Conservation (phyloP, 2,113 vertebrate genomes). For the Calypte anna region DNA sequence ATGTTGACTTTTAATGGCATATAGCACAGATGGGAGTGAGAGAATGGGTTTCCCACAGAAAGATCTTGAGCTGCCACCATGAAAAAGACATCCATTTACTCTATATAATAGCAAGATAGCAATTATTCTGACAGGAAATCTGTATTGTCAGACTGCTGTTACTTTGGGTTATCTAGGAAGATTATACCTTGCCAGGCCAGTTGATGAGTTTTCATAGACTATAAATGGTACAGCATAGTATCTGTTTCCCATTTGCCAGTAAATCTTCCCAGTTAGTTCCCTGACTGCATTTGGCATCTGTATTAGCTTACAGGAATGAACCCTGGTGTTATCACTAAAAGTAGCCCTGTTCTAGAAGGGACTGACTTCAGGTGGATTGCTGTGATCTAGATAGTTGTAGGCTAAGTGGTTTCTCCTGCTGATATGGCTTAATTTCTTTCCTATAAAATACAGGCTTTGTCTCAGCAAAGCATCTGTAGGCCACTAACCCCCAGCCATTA, state of each 20-base stretch:
- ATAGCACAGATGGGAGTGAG: slow-evolving; percentile 20
- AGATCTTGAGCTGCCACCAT: neutral
- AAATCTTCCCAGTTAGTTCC: neutral
- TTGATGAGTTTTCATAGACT: neutral
- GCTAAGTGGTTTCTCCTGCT: neutral
- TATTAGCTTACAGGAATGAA: neutral
- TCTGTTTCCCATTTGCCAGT: neutral
- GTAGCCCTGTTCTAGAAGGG: neutral
- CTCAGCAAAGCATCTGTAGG: neutral
- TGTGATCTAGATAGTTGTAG: neutral
- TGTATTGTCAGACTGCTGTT: slow-evolving; percentile 26
- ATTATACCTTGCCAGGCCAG: slow-evolving; percentile 44
- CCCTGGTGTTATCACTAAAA: neutral
- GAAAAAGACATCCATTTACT: slow-evolving; percentile 27
- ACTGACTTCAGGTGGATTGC: neutral
- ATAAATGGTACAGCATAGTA: neutral
- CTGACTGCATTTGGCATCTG: neutral
- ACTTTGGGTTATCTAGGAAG: slow-evolving; percentile 39
- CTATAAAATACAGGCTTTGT: neutral
- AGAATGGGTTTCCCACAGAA: slow-evolving; percentile 6
- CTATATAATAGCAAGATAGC: neutral
- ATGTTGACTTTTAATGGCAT: slow-evolving; percentile 36
- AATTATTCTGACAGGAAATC: slow-evolving; percentile 25
- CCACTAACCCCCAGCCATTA: neutral
- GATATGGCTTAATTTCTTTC: neutral